These are phyloP conservation scores for Lanistes nyassanus DNA, from an alignment of 1,140 invertebrate genomes.

Conservation along the genomic window DNA sequence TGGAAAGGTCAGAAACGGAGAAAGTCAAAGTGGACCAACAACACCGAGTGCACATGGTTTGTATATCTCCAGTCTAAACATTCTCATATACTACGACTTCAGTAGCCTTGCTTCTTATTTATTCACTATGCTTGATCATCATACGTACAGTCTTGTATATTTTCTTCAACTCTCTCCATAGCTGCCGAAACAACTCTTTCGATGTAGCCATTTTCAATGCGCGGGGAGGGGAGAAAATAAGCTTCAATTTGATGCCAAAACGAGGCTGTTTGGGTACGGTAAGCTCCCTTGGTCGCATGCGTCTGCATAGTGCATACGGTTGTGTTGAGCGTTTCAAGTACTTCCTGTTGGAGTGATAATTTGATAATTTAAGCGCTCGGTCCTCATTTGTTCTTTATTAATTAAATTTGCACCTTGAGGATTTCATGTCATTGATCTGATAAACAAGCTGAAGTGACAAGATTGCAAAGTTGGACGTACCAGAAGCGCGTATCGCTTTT, in stretches of 20 bases:
- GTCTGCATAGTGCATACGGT: too few relatives aligned
- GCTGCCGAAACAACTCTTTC: constrained; percentile 17
- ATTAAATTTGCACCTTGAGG: too few relatives aligned
- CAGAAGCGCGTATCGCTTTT: too few relatives aligned
- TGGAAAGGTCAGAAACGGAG: neutral
- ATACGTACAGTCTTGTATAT: constrained; percentile 22
- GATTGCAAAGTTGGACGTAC: too few relatives aligned
- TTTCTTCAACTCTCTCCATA: constrained; percentile 8
- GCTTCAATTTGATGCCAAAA: too few relatives aligned
- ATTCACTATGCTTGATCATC: too few relatives aligned
- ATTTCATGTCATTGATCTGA: neutral
- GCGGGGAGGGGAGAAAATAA: neutral
- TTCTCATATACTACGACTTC: neutral
- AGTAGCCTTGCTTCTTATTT: too few relatives aligned
- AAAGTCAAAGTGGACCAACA: neutral
- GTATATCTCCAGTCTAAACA: neutral
- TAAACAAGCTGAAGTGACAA: too few relatives aligned
- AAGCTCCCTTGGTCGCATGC: too few relatives aligned
- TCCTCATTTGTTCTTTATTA: too few relatives aligned
- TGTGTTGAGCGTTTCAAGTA: too few relatives aligned
- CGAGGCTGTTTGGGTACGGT: too few relatives aligned
- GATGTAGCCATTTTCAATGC: neutral
- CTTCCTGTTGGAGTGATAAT: neutral
- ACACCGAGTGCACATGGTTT: neutral
- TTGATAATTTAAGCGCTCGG: neutral